Evolutionary conservation across 2,797 vertebrate species (phyloP).

Genomic region (Chromobotia macracanthus): DNA sequence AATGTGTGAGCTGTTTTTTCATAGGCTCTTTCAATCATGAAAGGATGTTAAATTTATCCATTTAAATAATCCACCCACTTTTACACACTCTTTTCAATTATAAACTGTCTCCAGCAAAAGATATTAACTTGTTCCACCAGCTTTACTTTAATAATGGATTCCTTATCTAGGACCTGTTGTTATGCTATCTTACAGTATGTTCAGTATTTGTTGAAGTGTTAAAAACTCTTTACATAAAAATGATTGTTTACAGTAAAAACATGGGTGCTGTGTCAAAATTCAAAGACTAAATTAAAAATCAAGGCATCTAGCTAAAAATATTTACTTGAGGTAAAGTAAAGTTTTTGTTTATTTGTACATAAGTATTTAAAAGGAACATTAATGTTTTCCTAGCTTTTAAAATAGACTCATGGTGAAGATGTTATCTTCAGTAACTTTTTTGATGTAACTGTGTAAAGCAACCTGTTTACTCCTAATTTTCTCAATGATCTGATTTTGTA

Average conservation of each 20-base stretch:
- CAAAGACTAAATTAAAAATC: not conserved
- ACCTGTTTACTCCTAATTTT: not conserved
- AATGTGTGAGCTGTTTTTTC: slow-evolving; percentile 3
- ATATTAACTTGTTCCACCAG: slow-evolving; percentile 11
- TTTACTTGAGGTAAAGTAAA: too few species aligned
- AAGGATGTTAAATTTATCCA: slow-evolving; percentile 47
- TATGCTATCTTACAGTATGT: not conserved
- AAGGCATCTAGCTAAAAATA: too few species aligned
- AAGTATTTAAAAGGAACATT: not conserved
- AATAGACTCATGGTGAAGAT: not conserved
- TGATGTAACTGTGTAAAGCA: too few species aligned
- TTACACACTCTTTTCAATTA: slow-evolving; percentile 43
- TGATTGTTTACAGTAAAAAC: too few species aligned
- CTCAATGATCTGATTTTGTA: not conserved
- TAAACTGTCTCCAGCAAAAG: slow-evolving; percentile 42
- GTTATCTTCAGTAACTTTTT: too few species aligned
- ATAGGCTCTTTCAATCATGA: slow-evolving; percentile 44
- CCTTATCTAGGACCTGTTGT: slow-evolving; percentile 7
- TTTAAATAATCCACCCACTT: slow-evolving; percentile 54
- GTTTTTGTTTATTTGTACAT: too few species aligned
- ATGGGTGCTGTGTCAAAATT: not conserved
- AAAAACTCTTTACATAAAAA: not conserved
- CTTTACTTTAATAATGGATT: slow-evolving; percentile 29
- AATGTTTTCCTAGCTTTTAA: not conserved
- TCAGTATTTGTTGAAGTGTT: not conserved